Evolutionary conservation across 1,140 invertebrate genomes (phyloP).

Genomic region (Drosophila pachea): DNA sequence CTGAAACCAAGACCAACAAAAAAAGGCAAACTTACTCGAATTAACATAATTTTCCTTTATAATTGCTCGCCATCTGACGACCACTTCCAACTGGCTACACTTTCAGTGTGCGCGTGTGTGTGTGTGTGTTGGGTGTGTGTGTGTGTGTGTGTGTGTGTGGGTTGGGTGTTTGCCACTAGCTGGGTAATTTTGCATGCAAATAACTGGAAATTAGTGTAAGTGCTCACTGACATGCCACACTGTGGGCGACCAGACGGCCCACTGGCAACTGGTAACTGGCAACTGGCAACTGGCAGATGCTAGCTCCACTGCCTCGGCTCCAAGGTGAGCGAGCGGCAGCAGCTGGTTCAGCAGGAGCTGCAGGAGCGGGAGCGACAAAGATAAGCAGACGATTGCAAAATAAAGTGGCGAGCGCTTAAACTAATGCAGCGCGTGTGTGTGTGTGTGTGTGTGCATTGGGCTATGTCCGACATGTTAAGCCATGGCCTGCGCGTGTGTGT

Average conservation of each 20-base stretch:
- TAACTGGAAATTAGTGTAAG: constrained; percentile 76
- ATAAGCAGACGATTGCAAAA: constrained; percentile 63
- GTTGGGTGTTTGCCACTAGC: constrained; percentile 4
- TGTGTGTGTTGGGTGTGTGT: constrained; percentile 17
- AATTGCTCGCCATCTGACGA: constrained; percentile 31
- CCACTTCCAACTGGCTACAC: background rate
- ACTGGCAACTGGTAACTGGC: constrained; percentile 4
- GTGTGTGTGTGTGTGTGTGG: constrained; percentile 34
- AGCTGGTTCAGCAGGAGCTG: too few species aligned
- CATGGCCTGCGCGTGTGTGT: background rate
- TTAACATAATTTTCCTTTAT: constrained; percentile 66
- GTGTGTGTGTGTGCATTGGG: constrained; percentile 9
- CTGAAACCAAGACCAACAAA: background rate
- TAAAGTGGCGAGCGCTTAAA: constrained; percentile 63
- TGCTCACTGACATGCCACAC: constrained; percentile 73
- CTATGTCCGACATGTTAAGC: too few species aligned
- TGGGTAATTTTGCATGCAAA: constrained; percentile 75
- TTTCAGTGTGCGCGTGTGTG: background rate
- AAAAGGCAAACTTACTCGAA: constrained; percentile 1
- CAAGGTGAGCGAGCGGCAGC: constrained; percentile 37
- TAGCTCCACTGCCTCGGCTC: constrained; percentile 3
- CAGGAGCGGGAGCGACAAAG: constrained; percentile 44
- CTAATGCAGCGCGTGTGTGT: constrained; percentile 22
- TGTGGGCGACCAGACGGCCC: constrained; percentile 8
- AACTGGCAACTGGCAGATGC: background rate